Base-by-base conservation (phyloP, 2,888 invertebrate genomes). In the Agriopis marginaria region DNA sequence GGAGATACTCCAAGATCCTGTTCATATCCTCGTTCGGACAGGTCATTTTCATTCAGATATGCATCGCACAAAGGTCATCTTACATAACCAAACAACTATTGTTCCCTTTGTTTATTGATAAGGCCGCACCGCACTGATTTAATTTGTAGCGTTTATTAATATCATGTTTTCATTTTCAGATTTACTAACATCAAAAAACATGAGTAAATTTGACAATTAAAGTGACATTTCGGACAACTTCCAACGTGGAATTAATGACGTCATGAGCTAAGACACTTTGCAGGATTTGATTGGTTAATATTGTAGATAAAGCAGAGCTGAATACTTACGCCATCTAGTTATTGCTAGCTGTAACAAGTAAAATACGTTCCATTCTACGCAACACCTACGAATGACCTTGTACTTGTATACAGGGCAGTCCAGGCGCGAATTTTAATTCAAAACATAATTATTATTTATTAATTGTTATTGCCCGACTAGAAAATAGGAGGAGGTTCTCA, bases 211-310 rank as follows among this genome's bases (percentile, higher is more conserved):
- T 62, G 62, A 62, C 62, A 62, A 53, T 50, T 50, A 17, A 44
- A 51, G 8, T 93, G 92, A 92, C 93, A 90, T 89, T 89, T 88
- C 87, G 63, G 72, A 85, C 87, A 87, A 90, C 90, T 95, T 95
- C 95, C 96, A 95, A 95, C 96, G 96, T 96, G 96, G 96, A 95
- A 95, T 85, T 93, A 94, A 92, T 95, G 94, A 95, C 96, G 95
- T 96, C 95, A 95, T 86, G 79, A 54, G 39, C 80, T 87, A 80
- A 88, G 88, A 89, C 93, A 93, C 93, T 84, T 82, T 83, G 86
- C 89, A 79, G 74, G 75, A 81, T 87, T 78, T 89, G 84, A 94
- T 94, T 94, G 94, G 94, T 85, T 72, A 83, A 73, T 73, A 51
- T 55, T 60, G 61, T 78, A 72, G 88, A 72, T 88, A 87, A 86